These are phyloP conservation scores for Pristionchus entomophagus DNA, from an alignment of 2,888 invertebrate species.

Conservation along the genomic window DNA sequence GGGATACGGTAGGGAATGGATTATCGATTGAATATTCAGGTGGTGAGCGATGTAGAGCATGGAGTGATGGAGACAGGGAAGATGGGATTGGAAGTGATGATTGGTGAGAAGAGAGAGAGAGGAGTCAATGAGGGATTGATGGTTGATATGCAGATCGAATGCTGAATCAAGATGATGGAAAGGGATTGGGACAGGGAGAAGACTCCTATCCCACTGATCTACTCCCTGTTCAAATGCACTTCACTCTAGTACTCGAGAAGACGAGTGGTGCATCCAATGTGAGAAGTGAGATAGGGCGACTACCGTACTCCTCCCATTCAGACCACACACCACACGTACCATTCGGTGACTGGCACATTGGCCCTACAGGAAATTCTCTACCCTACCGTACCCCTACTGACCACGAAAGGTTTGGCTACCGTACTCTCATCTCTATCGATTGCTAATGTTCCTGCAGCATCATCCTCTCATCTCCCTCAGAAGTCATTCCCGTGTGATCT, in stretches of 20 bases:
- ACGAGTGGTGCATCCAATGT: background rate
- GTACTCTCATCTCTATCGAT: background rate
- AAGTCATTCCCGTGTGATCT: conserved; percentile 60
- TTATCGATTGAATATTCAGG: conserved; percentile 29
- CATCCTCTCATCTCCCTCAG: conserved; percentile 14
- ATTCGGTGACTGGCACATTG: conserved; percentile 3
- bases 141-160: conserved; percentile 57
- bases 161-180: conserved; percentile 66
- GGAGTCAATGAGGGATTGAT: background rate
- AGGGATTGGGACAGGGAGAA: conserved; percentile 58
- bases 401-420: conserved; percentile 20
- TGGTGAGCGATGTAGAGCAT: conserved; percentile 53
- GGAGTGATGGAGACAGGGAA: conserved; percentile 48
- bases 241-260: conserved; percentile 56
- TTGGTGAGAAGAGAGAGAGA: conserved; percentile 47
- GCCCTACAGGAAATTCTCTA: conserved; percentile 51
- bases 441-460: conserved; percentile 36
- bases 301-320: background rate
- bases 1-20: background rate
- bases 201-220: conserved; percentile 62
- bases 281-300: background rate
- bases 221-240: conserved; percentile 60
- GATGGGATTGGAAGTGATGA: conserved; percentile 53
- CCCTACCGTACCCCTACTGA: conserved; percentile 47
- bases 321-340: conserved; percentile 28